Evolutionary conservation across 2,113 vertebrate genomes (phyloP), one percentile per base, ranked within the genome.

Genomic region (Orthonyx spaldingii): DNA sequence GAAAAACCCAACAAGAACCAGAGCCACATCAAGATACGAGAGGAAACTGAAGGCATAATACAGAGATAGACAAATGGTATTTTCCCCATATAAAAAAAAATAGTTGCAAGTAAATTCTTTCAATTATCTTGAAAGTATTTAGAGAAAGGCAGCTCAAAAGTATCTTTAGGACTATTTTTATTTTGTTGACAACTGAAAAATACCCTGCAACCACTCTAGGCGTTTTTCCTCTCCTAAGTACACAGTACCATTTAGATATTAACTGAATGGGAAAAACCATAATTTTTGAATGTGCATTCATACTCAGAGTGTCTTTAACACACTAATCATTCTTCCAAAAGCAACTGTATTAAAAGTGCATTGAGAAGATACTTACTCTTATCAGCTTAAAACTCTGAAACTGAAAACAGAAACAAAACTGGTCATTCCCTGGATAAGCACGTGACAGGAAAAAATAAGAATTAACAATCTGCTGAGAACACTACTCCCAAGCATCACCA

Each of bases 51-150:
- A 83, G 35, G 11, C 52, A 8, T 19, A 41, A 63, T 17, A 60
- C 17, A 13, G 22, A 55, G 1, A 35, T 1, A 70, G 21, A 35
- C 7, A 60, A 55, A 2, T 6, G 3, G 2, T 2, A 18, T n/a
- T 39, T 59, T 30, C 9, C 6, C 7, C 11, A 53, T 21, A 24
- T 44, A 37, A 64, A 55, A 53, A 9, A 33, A 63, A 33, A 37
- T 7, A 68, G 26, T 8, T 50, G n/a, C 23, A 61, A 66, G 13
- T 24, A 89, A 52, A 16, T 87, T 53, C 4, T 76, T 85, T 50
- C 53, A 76, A 71, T 12, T 65, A 49, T 8, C 20, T 55, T 35
- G 6, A 55, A 87, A 65, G 8, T 32, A n/a, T 66, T 95, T 26
- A 42, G 46, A 61, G 22, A 86, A 96, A 74, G 18, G 18, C 10